These are phyloP conservation scores for Dromius quadrimaculatus DNA, from an alignment of 2,888 invertebrate species.

Conservation along the genomic window DNA sequence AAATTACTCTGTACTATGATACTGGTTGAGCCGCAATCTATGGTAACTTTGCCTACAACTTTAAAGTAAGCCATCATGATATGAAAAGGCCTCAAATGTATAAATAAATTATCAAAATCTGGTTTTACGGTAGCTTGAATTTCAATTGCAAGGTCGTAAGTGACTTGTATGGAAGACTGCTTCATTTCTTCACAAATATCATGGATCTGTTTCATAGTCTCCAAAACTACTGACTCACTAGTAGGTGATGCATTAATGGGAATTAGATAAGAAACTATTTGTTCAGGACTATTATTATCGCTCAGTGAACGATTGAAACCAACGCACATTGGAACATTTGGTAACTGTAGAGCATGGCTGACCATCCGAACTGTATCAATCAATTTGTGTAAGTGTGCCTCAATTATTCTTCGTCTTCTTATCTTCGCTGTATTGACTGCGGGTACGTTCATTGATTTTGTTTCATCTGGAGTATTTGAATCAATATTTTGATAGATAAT, in stretches of 20 bases:
- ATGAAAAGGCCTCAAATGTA: conserved; percentile 58
- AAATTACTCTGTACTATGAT: no score
- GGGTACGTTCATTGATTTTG: not conserved
- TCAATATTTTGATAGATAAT: conserved; percentile 42
- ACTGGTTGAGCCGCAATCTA: conserved; percentile 54
- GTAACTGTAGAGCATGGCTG: conserved; percentile 39
- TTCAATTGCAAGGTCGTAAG: conserved; percentile 55
- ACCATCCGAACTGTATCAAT: conserved; percentile 51
- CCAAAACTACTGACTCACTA: conserved; percentile 57
- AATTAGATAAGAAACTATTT: conserved; percentile 55
- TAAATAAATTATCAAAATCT: no score
- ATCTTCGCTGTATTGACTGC: conserved; percentile 8
- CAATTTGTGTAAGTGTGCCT: conserved; percentile 31
- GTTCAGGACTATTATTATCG: not conserved
- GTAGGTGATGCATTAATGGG: conserved; percentile 50
- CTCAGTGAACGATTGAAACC: conserved; percentile 2
- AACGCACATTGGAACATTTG: conserved; percentile 51
- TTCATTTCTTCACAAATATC: conserved; percentile 52
- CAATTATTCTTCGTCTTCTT: conserved; percentile 53
- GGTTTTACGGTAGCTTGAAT: conserved; percentile 4
- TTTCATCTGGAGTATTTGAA: not conserved
- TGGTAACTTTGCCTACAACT: conserved; percentile 58
- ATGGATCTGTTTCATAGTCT: conserved; percentile 57
- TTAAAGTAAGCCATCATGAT: conserved; percentile 58
- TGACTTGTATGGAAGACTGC: conserved; percentile 55